phyloP scores from a whole-genome alignment of 2,888 invertebrate genomes.

The Sipunculus nudus region DNA sequence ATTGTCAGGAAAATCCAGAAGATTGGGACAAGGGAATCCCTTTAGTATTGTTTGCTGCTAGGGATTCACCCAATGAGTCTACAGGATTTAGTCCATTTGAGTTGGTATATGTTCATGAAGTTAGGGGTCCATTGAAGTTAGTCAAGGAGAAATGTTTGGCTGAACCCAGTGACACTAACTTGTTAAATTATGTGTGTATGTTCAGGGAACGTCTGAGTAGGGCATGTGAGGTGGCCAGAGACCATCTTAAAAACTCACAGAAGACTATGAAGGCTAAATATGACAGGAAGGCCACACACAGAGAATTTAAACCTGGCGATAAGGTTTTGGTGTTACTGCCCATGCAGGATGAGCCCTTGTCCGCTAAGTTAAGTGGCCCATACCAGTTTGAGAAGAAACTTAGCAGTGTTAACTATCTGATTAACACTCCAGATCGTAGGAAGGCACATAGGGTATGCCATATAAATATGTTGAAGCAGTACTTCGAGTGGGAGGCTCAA shows the following conservation, averaged over 20 bases:
- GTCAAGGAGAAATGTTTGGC: constrained; percentile 7
- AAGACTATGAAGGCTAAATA: constrained; percentile 5
- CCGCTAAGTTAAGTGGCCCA: constrained; percentile 9
- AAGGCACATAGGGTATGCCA: constrained; percentile 4
- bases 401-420: constrained; percentile 9
- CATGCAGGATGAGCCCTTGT: not conserved
- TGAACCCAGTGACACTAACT: not conserved
- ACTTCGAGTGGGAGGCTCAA: too few relatives aligned
- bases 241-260: not conserved
- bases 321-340: constrained; percentile 13
- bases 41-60: constrained; percentile 9
- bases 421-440: constrained; percentile 5
- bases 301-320: constrained; percentile 8
- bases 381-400: constrained; percentile 5
- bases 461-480: constrained; percentile 9
- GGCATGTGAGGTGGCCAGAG: constrained; percentile 6
- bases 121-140: constrained; percentile 7
- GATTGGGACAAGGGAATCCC: not conserved
- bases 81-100: constrained; percentile 15
- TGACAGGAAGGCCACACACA: not conserved
- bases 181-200: constrained; percentile 10
- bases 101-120: constrained; percentile 9
- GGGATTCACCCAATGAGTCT: constrained; percentile 8
- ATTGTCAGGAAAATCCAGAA: not conserved
- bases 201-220: not conserved